Conservation (phyloP, 2,888 invertebrate genomes). For the Cephus pulcher region DNA sequence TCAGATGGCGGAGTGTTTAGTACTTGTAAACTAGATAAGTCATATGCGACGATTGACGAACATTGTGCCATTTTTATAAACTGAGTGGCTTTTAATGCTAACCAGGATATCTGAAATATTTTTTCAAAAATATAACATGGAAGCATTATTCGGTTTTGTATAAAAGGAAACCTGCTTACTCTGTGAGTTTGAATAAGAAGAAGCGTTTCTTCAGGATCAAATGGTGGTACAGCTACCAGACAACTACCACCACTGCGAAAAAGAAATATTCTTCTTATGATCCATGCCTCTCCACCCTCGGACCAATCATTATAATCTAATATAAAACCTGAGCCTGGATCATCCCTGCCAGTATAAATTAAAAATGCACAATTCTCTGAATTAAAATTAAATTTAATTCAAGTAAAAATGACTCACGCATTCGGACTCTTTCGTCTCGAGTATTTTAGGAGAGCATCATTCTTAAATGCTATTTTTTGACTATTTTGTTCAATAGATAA, state of each 20-base stretch:
- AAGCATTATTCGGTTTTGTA: neutral
- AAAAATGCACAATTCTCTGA: neutral
- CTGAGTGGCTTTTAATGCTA: neutral
- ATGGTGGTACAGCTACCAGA: constrained; percentile 6
- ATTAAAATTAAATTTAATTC: neutral
- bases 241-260: constrained; percentile 16
- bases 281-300: constrained; percentile 7
- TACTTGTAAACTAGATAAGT: constrained; percentile 15
- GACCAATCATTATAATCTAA: constrained; percentile 16
- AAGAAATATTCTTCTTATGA: constrained; percentile 12
- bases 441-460: constrained; percentile 13
- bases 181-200: constrained; percentile 14
- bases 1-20: constrained; percentile 9
- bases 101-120: neutral
- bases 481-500: constrained; percentile 8
- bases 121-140: neutral
- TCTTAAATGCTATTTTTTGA: constrained; percentile 8
- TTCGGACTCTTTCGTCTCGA: constrained; percentile 7
- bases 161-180: constrained; percentile 2
- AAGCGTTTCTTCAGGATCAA: constrained; percentile 11
- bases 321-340: constrained; percentile 7
- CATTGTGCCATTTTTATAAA: constrained; percentile 10
- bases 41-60: constrained; percentile 16
- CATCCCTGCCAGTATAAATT: neutral
- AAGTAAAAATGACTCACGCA: neutral